Evolutionary conservation across 1,140 invertebrate genomes (phyloP).

Genomic region (Asobara japonica): DNA sequence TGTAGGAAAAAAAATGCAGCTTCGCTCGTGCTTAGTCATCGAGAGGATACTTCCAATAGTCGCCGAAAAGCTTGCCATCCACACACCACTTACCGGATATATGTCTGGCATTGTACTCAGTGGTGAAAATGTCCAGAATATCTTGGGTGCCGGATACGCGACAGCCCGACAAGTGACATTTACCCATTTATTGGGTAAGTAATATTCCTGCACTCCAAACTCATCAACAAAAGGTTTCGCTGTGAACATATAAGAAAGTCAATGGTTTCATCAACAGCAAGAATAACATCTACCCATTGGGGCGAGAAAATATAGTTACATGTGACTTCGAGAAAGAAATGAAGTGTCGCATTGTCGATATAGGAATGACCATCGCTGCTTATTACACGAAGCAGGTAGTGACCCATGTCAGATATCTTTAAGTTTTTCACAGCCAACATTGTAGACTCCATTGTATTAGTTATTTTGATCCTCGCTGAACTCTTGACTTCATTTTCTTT

Average conservation of each 20-base stretch:
- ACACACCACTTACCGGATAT: conserved; percentile 35
- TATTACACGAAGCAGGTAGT: conserved; percentile 43
- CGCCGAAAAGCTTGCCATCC: too few species aligned
- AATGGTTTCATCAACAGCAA: not conserved
- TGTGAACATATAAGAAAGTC: conserved; percentile 38
- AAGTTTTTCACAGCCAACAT: conserved; percentile 44
- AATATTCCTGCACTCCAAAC: conserved; percentile 52
- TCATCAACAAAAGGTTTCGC: conserved; percentile 61
- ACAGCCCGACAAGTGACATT: conserved; percentile 60
- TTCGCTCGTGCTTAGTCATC: too few species aligned
- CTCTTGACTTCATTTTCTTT: conserved; percentile 34
- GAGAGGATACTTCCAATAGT: too few species aligned
- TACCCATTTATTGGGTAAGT: conserved; percentile 55
- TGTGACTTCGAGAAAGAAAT: conserved; percentile 47
- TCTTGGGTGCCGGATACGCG: conserved; percentile 63
- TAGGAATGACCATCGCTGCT: conserved; percentile 31
- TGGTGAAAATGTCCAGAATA: conserved; percentile 64
- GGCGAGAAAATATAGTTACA: conserved; percentile 37
- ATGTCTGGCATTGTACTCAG: not conserved
- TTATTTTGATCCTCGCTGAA: conserved; percentile 26
- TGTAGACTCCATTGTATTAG: conserved; percentile 30
- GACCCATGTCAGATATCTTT: conserved; percentile 44
- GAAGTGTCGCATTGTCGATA: conserved; percentile 35
- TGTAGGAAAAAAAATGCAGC: too few species aligned
- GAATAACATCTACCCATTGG: not conserved